Conservation (phyloP, 2,113 vertebrate genomes). For the Oxyruncus cristatus region DNA sequence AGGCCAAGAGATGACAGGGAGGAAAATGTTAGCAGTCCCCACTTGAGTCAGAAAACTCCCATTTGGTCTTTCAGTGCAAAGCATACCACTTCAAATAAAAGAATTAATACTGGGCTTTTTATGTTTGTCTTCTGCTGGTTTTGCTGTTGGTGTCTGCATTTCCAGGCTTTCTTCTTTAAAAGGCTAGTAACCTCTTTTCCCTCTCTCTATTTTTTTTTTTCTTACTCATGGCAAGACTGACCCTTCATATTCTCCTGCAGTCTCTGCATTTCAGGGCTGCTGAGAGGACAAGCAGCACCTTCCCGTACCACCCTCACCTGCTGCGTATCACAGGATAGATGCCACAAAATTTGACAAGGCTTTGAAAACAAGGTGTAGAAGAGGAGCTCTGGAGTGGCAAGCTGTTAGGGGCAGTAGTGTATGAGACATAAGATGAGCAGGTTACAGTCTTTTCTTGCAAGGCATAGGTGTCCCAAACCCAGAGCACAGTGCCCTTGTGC, state of each 20-base stretch:
- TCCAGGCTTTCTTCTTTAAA: not conserved
- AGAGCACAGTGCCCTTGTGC: not conserved
- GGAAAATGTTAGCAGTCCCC: not conserved
- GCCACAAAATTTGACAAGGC: not conserved
- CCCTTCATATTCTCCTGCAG: not conserved
- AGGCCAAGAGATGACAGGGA: not conserved
- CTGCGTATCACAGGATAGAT: not conserved
- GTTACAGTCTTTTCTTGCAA: not conserved
- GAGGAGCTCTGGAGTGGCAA: not conserved
- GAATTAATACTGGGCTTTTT: not conserved
- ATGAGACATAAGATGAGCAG: not conserved
- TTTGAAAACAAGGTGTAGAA: not conserved
- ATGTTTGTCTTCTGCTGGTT: not conserved
- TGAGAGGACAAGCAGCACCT: not conserved
- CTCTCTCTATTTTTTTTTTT: not conserved
- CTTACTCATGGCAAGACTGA: not conserved
- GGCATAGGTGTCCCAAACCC: accelerated
- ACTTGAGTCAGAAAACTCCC: not conserved
- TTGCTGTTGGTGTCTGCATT: not conserved
- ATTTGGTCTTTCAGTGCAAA: not conserved
- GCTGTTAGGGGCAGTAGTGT: not conserved
- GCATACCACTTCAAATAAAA: not conserved
- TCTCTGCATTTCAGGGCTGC: not conserved
- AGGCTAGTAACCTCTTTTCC: not conserved
- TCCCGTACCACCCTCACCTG: accelerated